Evolutionary conservation across 2,888 invertebrate genomes (phyloP).

Genomic region (Ypsolopha scabrella): DNA sequence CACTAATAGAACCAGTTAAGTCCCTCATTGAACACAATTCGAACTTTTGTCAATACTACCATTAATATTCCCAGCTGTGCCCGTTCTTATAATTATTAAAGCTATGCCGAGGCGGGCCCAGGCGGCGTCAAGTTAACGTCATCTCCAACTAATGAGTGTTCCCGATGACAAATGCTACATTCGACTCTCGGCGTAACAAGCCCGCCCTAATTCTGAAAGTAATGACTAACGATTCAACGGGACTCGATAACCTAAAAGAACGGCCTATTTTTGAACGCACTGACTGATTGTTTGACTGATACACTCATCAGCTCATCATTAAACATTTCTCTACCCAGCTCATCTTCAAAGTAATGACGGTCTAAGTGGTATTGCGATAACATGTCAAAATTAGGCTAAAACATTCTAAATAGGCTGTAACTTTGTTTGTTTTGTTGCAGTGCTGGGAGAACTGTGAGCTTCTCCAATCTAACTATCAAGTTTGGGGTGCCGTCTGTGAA

Average conservation of each 20-base stretch:
- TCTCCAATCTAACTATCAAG: conserved; percentile 78
- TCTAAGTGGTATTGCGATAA: neutral
- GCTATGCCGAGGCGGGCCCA: conserved; percentile 38
- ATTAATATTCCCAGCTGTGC: conserved; percentile 48
- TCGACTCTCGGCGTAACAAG: conserved; percentile 23
- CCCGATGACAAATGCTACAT: conserved; percentile 59
- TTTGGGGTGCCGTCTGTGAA: conserved; percentile 79
- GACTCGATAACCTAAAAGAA: conserved; percentile 13
- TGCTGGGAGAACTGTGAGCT: conserved; percentile 83
- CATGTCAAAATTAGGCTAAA: conserved; percentile 10
- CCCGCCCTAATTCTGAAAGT: conserved; percentile 25
- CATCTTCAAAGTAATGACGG: neutral
- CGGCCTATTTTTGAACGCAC: neutral
- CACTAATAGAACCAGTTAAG: neutral
- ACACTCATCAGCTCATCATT: neutral
- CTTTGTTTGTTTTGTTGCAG: conserved; percentile 66
- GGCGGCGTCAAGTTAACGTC: conserved; percentile 60
- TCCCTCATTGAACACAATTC: conserved; percentile 10
- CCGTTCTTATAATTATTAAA: conserved; percentile 59
- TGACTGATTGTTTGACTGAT: neutral
- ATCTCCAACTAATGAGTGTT: conserved; percentile 60
- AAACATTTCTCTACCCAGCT: neutral
- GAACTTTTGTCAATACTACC: conserved; percentile 57
- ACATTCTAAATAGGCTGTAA: conserved; percentile 11
- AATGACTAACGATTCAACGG: conserved; percentile 33